Conservation (phyloP, 2,797 vertebrate species). For the Psittacula derbiana region DNA sequence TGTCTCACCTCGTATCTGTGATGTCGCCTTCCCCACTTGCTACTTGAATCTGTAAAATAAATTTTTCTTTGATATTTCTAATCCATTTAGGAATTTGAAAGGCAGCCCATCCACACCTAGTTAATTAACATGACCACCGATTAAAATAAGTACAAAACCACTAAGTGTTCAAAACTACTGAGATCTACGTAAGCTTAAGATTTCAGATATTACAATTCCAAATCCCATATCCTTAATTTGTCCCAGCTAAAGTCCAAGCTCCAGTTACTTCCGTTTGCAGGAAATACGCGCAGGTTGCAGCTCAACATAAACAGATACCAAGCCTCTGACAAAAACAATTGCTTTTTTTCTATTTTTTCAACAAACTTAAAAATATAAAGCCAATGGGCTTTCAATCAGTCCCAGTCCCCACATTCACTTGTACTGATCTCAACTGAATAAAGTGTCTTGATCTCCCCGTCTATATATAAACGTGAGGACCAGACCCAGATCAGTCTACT, state of each 20-base stretch:
- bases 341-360: neutral
- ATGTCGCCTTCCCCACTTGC: constrained; percentile 77
- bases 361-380: neutral
- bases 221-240: neutral
- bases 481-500: neutral
- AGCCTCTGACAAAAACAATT: neutral
- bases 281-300: neutral
- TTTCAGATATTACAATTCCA: neutral
- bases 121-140: neutral
- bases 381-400: neutral
- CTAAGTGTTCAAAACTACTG: neutral
- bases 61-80: constrained; percentile 75
- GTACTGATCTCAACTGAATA: neutral
- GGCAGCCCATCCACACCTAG: constrained; percentile 75
- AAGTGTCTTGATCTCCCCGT: neutral
- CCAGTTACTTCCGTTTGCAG: neutral
- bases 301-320: neutral
- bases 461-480: neutral
- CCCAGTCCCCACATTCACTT: neutral
- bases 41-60: constrained; percentile 82
- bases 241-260: neutral
- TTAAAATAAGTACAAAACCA: neutral
- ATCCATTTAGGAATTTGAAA: constrained; percentile 78
- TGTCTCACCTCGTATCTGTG: constrained; percentile 77
- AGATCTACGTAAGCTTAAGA: neutral